Conservation (phyloP, 2,113 vertebrate species). For the Mandrillus leucophaeus region DNA sequence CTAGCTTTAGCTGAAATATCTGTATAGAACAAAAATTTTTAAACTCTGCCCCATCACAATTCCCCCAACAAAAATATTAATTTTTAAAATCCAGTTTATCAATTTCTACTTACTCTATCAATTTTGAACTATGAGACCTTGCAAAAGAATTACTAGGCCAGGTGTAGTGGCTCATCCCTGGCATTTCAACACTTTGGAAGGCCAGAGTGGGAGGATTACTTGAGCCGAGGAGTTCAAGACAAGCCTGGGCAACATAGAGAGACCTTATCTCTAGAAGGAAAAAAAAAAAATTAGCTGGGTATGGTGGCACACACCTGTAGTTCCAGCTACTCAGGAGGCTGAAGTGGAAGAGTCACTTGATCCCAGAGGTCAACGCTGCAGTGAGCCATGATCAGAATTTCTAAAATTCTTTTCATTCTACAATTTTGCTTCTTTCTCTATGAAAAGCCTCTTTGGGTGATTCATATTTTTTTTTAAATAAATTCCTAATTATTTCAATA, state of each 20-base stretch:
- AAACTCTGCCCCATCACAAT: neutral
- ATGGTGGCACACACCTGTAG: too few species aligned
- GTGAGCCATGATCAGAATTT: neutral
- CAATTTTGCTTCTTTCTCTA: slow-evolving; percentile 20
- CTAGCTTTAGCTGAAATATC: slow-evolving; percentile 15
- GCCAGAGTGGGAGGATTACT: too few species aligned
- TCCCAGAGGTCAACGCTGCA: too few species aligned
- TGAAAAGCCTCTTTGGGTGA: slow-evolving; percentile 29
- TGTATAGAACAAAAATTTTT: neutral
- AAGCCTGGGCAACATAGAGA: too few species aligned
- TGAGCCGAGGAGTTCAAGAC: too few species aligned
- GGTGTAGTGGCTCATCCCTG: too few species aligned
- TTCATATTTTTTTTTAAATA: neutral
- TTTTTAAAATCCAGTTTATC: neutral
- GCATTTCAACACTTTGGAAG: too few species aligned
- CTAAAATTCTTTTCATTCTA: neutral
- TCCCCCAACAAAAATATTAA: neutral
- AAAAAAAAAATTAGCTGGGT: too few species aligned
- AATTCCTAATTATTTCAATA: slow-evolving; percentile 26
- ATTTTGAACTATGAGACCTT: neutral
- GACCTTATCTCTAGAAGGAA: too few species aligned
- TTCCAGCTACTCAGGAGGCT: too few species aligned
- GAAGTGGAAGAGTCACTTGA: too few species aligned
- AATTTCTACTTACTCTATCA: neutral
- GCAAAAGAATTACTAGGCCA: neutral